Base-by-base conservation (phyloP, 2,113 vertebrate genomes). In the Charina bottae region DNA sequence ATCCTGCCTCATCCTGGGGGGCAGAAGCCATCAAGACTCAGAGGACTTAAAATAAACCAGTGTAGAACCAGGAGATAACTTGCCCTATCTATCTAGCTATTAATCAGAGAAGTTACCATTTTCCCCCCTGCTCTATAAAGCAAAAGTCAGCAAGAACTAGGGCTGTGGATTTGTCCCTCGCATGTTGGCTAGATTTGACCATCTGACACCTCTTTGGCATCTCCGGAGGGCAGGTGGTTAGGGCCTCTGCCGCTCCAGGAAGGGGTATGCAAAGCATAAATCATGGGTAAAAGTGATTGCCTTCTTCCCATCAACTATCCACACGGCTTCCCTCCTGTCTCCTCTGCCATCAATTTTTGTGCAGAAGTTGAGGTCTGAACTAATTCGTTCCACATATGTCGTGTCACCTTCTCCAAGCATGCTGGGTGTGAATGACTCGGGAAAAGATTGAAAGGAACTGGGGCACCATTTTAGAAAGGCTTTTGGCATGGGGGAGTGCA, bases 341-440 rank as follows among this genome's bases (percentile, higher is more conserved):
- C 26, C n/a, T 58, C 33, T 64, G 62, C 88, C 54, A 78, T 59
- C 85, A 42, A 1, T 91, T 87, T 26, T 87, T 88, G 62, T 46
- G 42, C 78, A 21, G 28, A 54, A 49, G 37, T 28, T 54, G 10
- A 54, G 83, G 49, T 78, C 90, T 91, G 90, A 46, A 88, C 64
- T 87, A 78, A 91, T 91, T 91, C 33, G 62, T 91, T 91, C 42
- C 90, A 91, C 90, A 91, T 23, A 91, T 88, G 62, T 91, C 78
- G 49, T 58, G 26, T 88, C 90, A 91, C 90, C 62, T 91, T 87
- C 90, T 91, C 23, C 49, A 46, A 91, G 15, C 59, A 46, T 8
- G 24, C 15, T 28, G 85, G 17, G 15, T 58, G 60, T 56, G 33
- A 87, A 26, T 42, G 11, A 42, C 62, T 88, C 2, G 23, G 62